phyloP scores from a whole-genome alignment of 2,797 vertebrate species.

The Setipinna tenuifilis region DNA sequence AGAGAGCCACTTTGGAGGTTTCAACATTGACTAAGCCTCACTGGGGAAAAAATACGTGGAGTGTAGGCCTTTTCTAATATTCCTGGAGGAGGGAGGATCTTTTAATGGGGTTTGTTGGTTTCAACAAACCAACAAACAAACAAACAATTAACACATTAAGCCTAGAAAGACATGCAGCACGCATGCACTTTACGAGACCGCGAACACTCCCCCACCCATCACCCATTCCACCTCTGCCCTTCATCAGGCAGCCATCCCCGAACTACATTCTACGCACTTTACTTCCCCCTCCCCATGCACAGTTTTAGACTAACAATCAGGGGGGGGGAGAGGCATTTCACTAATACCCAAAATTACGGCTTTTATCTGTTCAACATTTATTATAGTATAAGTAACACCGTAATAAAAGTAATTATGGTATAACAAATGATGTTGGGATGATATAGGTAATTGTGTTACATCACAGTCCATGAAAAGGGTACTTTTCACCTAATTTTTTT shows the following conservation, averaged over 20 bases:
- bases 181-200: no score
- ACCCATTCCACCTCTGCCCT: no score
- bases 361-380: not conserved
- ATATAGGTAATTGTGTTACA: not conserved
- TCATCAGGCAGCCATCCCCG: no score
- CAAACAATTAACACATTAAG: not conserved
- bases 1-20: slow-evolving; percentile 22
- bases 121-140: not conserved
- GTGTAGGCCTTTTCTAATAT: not conserved
- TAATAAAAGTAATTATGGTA: no score
- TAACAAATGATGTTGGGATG: no score
- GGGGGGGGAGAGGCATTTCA: not conserved
- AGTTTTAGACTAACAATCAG: not conserved
- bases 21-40: not conserved
- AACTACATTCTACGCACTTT: no score
- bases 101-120: not conserved
- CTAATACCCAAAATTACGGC: not conserved
- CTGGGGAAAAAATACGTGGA: not conserved
- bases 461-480: not conserved
- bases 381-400: no score
- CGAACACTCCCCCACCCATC: no score
- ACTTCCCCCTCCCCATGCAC: not conserved
- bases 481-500: not conserved
- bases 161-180: not conserved
- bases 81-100: not conserved